phyloP scores from a whole-genome alignment of 2,113 vertebrate genomes.

The Prunella himalayana region DNA sequence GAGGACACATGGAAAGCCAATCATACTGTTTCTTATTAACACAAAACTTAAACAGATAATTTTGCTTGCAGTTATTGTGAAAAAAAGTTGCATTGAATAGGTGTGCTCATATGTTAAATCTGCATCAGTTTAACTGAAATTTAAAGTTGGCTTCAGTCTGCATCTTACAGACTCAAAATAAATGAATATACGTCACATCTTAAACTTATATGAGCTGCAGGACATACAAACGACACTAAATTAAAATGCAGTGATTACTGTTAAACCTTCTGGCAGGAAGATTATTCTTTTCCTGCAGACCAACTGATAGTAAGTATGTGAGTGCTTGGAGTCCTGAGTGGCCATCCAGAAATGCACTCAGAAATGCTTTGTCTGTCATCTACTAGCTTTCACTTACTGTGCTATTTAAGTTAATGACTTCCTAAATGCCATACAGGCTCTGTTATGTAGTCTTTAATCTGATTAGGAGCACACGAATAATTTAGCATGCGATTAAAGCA shows the following conservation, averaged over 20 bases:
- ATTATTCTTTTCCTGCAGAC: background rate
- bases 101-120: background rate
- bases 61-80: background rate
- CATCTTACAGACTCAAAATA: background rate
- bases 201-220: background rate
- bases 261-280: background rate
- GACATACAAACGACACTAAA: background rate
- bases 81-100: background rate
- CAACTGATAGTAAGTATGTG: background rate
- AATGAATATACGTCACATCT: background rate
- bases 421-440: background rate
- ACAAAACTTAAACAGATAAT: background rate
- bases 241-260: background rate
- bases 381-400: background rate
- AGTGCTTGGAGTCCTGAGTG: background rate
- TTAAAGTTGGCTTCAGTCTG: background rate
- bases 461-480: background rate
- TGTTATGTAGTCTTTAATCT: constrained; percentile 12
- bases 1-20: background rate
- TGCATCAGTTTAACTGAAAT: background rate
- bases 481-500: background rate
- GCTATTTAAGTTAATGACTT: background rate
- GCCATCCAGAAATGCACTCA: background rate
- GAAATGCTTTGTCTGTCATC: background rate
- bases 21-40: background rate